These are phyloP conservation scores for Aphyosemion australe DNA, from an alignment of 2,113 vertebrate genomes.

Conservation along the genomic window DNA sequence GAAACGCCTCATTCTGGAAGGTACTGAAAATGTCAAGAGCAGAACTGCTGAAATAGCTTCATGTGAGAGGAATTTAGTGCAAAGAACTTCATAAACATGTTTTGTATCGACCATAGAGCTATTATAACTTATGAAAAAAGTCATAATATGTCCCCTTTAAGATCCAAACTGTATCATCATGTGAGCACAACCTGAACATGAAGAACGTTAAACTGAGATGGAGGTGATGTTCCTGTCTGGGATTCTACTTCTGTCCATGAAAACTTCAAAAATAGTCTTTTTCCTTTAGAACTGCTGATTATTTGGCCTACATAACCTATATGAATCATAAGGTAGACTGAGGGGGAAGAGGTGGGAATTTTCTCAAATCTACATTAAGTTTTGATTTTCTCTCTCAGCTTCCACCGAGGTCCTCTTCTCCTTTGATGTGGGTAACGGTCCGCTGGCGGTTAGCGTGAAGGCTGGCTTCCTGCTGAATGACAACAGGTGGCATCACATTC, in stretches of 20 bases:
- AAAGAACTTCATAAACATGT: no score
- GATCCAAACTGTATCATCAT: no score
- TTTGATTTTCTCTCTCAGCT: constrained; percentile 71
- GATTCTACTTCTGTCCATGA: not conserved
- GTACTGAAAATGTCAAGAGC: no score
- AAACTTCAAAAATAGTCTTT: not conserved
- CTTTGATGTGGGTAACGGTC: constrained; percentile 94
- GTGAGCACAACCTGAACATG: no score
- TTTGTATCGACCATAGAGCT: no score
- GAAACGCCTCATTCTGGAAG: no score
- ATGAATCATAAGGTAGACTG: no score
- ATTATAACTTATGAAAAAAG: no score
- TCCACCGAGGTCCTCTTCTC: constrained; percentile 88
- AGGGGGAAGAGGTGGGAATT: no score
- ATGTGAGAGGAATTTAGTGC: no score
- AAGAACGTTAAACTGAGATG: constrained; percentile 7
- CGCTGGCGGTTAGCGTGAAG: constrained; percentile 81
- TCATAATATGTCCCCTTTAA: no score
- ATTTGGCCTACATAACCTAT: not conserved
- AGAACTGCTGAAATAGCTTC: no score
- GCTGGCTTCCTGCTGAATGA: constrained; percentile 82
- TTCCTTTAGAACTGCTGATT: not conserved
- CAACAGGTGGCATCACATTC: constrained; percentile 90
- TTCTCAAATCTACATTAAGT: not conserved
- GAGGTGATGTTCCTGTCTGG: not conserved